Base-by-base conservation (phyloP, 2,797 vertebrate genomes). In the Sebastes cheni region DNA sequence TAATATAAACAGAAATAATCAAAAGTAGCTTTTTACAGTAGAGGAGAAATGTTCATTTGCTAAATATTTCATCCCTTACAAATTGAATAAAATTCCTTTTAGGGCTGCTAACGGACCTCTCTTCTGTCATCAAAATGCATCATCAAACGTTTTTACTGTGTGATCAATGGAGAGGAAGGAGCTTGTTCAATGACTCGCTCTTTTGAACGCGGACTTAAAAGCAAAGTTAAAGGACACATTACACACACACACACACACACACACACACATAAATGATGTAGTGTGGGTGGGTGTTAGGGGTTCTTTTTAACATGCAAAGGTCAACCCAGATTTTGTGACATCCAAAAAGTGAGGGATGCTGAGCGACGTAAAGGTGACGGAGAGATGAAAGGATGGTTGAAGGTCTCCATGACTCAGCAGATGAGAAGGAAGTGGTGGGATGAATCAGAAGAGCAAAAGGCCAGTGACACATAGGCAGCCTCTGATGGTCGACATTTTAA, bases 351-450 rank as follows among this genome's bases (percentile, higher is more conserved):
- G 34, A 60, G 34, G 52, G 82, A 73, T 70, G 80, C 74, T 82
- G 80, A 69, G 90, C 4, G 60, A 78, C 52, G 55, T 85, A 67
- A 87, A 82, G 61, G 78, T 72, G 65, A 77, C 4, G 7, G n/a
- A 36, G 54, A 81, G 84, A 92, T 91, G 77, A 91, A 90, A 91
- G 82, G 75, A 67, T 32, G 30, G n/a, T 66, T 75, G 67, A 79
- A 77, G 85, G 69, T 81, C 65, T 46, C 62, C 69, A n/a, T 66
- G 74, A 56, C 60, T 83, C 72, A 59, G 77, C 52, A 79, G 86
- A 84, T 88, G 79, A 86, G 79, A 88, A 58, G 67, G 77, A 67
- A 75, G 72, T 77, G 68, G 82, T 81, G 70, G 73, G 91, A 87
- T 90, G 84, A 86, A 86, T 87, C 72, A 61, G 61, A 67, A 27